Conservation (phyloP, 2,797 vertebrate species). For the Falco peregrinus region DNA sequence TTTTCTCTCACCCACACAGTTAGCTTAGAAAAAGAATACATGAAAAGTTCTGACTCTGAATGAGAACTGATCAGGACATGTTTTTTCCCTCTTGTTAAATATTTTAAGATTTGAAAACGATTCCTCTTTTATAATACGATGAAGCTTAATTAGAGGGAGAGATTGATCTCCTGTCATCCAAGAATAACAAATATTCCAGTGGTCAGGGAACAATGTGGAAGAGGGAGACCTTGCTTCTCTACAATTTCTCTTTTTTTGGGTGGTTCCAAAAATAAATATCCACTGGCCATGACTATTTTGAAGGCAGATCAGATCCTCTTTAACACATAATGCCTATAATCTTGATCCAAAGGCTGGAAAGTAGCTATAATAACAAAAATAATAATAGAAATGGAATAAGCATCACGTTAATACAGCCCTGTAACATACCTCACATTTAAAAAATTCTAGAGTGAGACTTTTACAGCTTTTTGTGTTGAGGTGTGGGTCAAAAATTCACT, state of each 20-base stretch:
- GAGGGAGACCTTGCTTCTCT: not conserved
- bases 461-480: not conserved
- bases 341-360: not conserved
- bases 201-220: not conserved
- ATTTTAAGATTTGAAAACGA: not conserved
- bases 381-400: not conserved
- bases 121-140: not conserved
- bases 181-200: not conserved
- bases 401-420: not conserved
- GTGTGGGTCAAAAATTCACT: not conserved
- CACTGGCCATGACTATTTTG: not conserved
- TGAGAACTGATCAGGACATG: not conserved
- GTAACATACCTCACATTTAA: not conserved
- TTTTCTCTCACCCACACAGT: not conserved
- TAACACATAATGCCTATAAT: not conserved
- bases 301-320: not conserved
- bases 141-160: not conserved
- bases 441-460: not conserved
- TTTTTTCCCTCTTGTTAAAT: not conserved
- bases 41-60: not conserved
- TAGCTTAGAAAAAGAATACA: not conserved
- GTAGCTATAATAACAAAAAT: not conserved
- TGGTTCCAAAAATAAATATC: not conserved
- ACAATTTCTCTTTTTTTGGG: not conserved
- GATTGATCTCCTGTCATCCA: not conserved